Percentiles rank a stretch among this genome's conserved stretches.
Evolutionary conservation across 2,797 vertebrate species (phyloP).

Genomic region (Ciconia nigra): DNA sequence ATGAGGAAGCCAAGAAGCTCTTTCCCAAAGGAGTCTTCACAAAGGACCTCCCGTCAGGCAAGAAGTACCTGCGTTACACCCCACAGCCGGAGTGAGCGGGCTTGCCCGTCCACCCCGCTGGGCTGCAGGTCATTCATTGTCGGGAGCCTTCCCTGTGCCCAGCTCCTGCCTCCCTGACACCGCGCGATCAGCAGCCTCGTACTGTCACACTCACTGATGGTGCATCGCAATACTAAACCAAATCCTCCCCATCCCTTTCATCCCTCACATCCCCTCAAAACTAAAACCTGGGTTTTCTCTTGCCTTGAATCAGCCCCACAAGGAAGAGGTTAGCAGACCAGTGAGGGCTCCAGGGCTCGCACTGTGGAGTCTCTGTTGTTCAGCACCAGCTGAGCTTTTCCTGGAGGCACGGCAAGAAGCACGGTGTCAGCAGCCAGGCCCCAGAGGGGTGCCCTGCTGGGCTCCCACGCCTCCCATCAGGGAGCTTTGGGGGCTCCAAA

Average conservation of each 20-base stretch:
- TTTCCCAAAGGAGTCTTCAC: conserved; percentile 89
- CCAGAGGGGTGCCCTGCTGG: background rate
- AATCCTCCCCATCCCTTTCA: background rate
- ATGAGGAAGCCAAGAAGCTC: conserved; percentile 84
- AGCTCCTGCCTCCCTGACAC: background rate
- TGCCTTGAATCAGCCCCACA: background rate
- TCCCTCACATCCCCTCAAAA: background rate
- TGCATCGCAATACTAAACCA: background rate
- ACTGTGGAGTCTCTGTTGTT: background rate
- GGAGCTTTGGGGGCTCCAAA: background rate
- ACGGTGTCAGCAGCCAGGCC: background rate
- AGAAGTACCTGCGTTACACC: conserved; percentile 93
- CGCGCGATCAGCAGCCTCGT: fast-evolving
- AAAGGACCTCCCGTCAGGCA: conserved; percentile 90
- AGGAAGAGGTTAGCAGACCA: background rate
- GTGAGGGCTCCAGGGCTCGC: background rate
- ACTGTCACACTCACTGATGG: background rate
- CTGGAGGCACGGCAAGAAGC: fast-evolving
- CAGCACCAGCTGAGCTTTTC: background rate
- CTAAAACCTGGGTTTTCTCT: background rate
- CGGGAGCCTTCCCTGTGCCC: background rate
- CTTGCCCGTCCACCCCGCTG: fast-evolving
- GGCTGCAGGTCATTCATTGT: fast-evolving
- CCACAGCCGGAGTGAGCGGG: conserved; percentile 74
- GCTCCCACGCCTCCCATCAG: background rate